Evolutionary conservation across 2,113 vertebrate species (phyloP), one percentile per base, ranked within the genome.

Genomic region (Osmerus mordax): DNA sequence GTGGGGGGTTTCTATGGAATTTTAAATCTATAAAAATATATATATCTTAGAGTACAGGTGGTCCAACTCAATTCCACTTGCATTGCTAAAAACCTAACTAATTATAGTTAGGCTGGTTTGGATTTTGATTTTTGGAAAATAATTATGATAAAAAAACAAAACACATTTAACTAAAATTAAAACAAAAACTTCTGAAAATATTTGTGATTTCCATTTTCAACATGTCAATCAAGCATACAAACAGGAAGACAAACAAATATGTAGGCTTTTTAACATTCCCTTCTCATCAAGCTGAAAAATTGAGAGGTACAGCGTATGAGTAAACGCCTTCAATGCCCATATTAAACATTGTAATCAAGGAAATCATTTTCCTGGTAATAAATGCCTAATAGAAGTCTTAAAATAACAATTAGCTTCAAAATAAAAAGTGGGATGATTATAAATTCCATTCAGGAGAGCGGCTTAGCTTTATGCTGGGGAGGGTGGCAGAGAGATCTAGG

Each of bases 391-490:
- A 76, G 52, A 68, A 71, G 81, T 76, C 88, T 91, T 92, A 89
- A 95, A 96, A 96, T 95, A 94, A 96, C 91, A 91, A 96, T 96
- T 96, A 91, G 85, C 29, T 59, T 93, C 83, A 91, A 94, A 96
- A 96, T 92, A 93, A 77, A 47, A 82, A 64, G 84, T 83, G 91
- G 93, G 92, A 92, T 96, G 94, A 95, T 96, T 95, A 93, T 95
- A 92, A 96, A 96, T 97, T 94, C 94, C 93, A 91, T 94, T 93
- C 93, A 92, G 95, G 94, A 95, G 95, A 92, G 94, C 92, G 92
- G 90, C 92, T 94, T 91, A 85, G 92, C 93, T 93, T 94, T 92
- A 91, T 93, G 93, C 92, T 91, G 64, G 64, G 58, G 83, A 83
- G 83, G 86, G 81, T 81, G 76, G 81, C 29, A 56, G 68, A 78